Evolutionary conservation across 2,113 vertebrate genomes (phyloP), one percentile per base, ranked within the genome.

Genomic region (Peromyscus maniculatus): DNA sequence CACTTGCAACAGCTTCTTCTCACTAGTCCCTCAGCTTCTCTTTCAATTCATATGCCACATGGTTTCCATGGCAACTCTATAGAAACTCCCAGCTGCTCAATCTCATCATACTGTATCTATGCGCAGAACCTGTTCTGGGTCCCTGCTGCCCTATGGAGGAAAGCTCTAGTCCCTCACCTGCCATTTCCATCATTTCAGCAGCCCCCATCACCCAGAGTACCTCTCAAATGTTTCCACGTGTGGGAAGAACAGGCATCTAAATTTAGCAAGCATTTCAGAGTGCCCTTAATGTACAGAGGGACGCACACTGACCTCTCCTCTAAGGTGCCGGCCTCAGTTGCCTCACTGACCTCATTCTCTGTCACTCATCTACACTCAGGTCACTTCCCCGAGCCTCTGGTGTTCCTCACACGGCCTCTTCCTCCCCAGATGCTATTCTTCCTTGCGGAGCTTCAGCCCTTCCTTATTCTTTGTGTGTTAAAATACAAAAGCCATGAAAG

Each of bases 381-480:
- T 62, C 28, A 66, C 64, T 26, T 43, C 22, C 39, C 52, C 46
- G 88, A 82, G 24, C 64, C 57, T 84, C 75, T 16, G 28, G 55
- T 43, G 33, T 46, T 89, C 43, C 46, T 36, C 43, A 22, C n/a
- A 52, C 31, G n/a, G 17, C 36, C 59, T 93, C 57, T 94, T 82
- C 91, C 43, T 55, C 33, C 55, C 57, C 17, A 52, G 74, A 24
- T 66, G 19, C 57, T 21, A 59, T 88, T 57, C 55, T 96, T 67
- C 28, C 90, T 59, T 91, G 59, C 95, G 16, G 69, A 69, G n/a
- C n/a, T 78, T 72, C 26, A 87, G 75, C 28, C 79, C 84, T 74
- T 78, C 71, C 74, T 89, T 36, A 84, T 64, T 91, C 26, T 62
- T 87, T 66, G 59, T 75, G 52, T 19, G 43, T 88, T 88, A 71